A percentile compares a stretch with the other conserved stretches of the same genome.
Conservation (phyloP, 1,140 invertebrate genomes). For the Antheraea pernyi region DNA sequence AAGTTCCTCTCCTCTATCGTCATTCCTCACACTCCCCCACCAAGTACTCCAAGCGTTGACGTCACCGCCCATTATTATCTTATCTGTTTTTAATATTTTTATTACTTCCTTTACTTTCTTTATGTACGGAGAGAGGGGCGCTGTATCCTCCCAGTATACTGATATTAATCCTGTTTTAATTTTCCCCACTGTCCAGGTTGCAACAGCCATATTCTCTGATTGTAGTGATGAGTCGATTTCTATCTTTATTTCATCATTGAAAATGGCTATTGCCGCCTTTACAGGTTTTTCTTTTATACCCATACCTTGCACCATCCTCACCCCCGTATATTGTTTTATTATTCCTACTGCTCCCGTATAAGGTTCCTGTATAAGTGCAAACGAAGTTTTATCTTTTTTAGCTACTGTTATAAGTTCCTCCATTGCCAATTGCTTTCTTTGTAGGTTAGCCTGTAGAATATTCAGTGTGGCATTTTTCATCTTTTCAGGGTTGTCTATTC, state of each 20-base stretch:
- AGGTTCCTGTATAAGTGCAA: neutral
- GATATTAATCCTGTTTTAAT: too few relatives aligned
- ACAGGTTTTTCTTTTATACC: too few relatives aligned
- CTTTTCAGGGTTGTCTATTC: neutral
- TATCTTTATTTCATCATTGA: slow-evolving; percentile 7
- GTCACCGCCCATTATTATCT: too few relatives aligned
- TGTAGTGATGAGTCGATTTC: slow-evolving; percentile 10
- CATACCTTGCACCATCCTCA: neutral
- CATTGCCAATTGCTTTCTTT: too few relatives aligned
- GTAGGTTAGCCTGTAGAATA: neutral
- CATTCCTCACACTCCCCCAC: slow-evolving; percentile 25
- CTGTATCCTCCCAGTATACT: too few relatives aligned
- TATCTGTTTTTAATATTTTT: neutral
- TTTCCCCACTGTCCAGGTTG: too few relatives aligned
- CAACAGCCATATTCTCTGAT: slow-evolving; percentile 15
- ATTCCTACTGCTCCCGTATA: neutral
- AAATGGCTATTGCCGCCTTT: slow-evolving; percentile 23
- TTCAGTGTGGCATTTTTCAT: neutral
- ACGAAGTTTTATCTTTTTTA: neutral
- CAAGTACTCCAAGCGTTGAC: slow-evolving; percentile 28
- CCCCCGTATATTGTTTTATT: neutral
- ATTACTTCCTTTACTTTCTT: slow-evolving; percentile 10
- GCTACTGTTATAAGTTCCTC: neutral
- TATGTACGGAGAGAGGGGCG: slow-evolving; percentile 19
- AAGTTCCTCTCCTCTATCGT: slow-evolving; percentile 23